Base-by-base conservation (phyloP, 2,888 invertebrate species). In the Cephus pygmeus region DNA sequence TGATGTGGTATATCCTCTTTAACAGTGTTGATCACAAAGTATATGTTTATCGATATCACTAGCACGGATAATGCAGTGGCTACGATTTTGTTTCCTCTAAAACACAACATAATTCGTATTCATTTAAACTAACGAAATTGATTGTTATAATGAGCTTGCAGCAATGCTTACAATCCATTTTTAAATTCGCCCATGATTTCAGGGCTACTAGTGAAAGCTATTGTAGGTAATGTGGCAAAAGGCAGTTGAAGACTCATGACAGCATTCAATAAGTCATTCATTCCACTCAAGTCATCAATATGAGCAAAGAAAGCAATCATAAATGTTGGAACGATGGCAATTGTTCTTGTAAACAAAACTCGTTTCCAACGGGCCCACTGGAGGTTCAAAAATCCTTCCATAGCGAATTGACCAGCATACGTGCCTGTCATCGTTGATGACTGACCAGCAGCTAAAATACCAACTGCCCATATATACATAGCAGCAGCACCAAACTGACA, bases 311-410 rank as follows among this genome's bases (percentile, higher is more conserved):
- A 94, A 0, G 96, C 96, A 69, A 96, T 92, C 81, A 94, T 94
- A 85, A 96, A 95, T 1, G 96, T 96, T 1, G 93, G 93, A 11
- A 95, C 91, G 82, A 98, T 97, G 35, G 98, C 98, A 84, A 98
- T 96, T 11, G 95, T 93, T 84, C 98, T 94, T 0, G 98, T 98
- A 84, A 98, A 93, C 33, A 97, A 92, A 0, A 98, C 97, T 88
- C 98, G 92, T 91, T 96, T 96, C 98, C 97, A 98, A 69, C 96
- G 93, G 1, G 96, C 94, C 97, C 97, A 97, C 86, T 95, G 95
- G 30, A 97, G 92, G 88, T 97, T 96, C 33, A 97, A 92, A 89
- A 97, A 97, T 15, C 97, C 97, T 93, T 97, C 96, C 97, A 97
- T 97, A 0, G 96, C 95, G 91, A 97, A 97, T 90, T 97, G 97